These are phyloP conservation scores for Eristalinus aeneus DNA, from an alignment of 2,888 invertebrate species.

Conservation along the genomic window DNA sequence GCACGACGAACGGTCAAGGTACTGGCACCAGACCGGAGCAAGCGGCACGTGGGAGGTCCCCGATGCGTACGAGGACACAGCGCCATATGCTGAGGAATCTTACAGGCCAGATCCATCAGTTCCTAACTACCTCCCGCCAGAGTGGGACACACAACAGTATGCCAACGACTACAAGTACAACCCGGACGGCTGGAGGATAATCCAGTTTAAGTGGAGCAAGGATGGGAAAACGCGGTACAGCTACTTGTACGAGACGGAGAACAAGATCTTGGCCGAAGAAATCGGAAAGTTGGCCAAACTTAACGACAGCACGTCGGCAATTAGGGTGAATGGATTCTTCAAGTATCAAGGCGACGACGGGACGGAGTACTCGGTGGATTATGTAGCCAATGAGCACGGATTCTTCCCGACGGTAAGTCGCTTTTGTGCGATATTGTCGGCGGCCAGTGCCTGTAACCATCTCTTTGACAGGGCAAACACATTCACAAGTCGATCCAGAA, in stretches of 20 bases:
- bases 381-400: constrained; percentile 81
- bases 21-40: constrained; percentile 57
- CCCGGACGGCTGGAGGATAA: constrained; percentile 78
- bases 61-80: constrained; percentile 25
- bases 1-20: constrained; percentile 24
- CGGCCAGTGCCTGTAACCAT: not conserved
- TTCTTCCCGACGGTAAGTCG: constrained; percentile 75
- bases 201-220: constrained; percentile 77
- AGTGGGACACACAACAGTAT: constrained; percentile 76
- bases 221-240: constrained; percentile 75
- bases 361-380: constrained; percentile 80
- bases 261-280: constrained; percentile 81
- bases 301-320: constrained; percentile 23
- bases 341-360: constrained; percentile 84
- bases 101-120: constrained; percentile 10
- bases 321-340: constrained; percentile 81
- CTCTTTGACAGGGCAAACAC: constrained; percentile 32
- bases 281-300: constrained; percentile 30
- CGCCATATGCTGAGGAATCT: constrained; percentile 72
- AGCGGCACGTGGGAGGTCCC: constrained; percentile 31
- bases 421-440: not conserved
- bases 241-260: constrained; percentile 81
- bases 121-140: constrained; percentile 38
- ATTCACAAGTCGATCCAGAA: constrained; percentile 44
- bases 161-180: constrained; percentile 77